Conservation (phyloP, 2,113 vertebrate genomes). For the Delphinus delphis region DNA sequence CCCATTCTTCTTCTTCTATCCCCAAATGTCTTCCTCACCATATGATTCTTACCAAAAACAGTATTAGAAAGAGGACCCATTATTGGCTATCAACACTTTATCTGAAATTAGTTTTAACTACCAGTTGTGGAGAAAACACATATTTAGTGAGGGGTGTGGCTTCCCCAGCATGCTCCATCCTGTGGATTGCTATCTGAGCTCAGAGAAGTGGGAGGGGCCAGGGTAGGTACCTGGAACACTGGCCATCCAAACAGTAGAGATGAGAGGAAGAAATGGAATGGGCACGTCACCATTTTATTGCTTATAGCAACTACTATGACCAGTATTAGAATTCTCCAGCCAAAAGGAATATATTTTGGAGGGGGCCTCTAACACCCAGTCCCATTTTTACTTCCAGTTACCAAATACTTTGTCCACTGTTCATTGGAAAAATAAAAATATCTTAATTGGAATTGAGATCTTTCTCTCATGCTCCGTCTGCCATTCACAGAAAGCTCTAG, state of each 20-base stretch:
- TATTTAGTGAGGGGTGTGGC: not conserved
- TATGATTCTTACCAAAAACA: not conserved
- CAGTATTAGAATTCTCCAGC: not conserved
- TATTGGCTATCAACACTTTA: not conserved
- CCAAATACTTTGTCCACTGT: not conserved
- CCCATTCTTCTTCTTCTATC: not conserved
- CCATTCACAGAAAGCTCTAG: not conserved
- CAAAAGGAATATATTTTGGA: not conserved
- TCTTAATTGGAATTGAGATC: not conserved
- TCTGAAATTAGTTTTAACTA: slow-evolving; percentile 7
- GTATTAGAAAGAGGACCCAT: not conserved
- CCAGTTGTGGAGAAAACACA: not conserved
- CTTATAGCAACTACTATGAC: not conserved
- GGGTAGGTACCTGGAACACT: not conserved
- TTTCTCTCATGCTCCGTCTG: not conserved
- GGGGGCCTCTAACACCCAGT: rapidly evolving
- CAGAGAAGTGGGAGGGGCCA: not conserved
- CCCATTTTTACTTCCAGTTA: not conserved
- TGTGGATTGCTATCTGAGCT: not conserved
- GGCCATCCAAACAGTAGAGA: not conserved
- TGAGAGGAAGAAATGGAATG: not conserved
- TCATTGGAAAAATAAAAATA: not conserved
- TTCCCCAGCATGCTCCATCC: no score
- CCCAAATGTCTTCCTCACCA: not conserved
- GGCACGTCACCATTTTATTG: not conserved